Percentiles rank a stretch among this genome's conserved stretches.
Conservation (phyloP, 2,888 invertebrate species). For the Acrobeloides nanus region DNA sequence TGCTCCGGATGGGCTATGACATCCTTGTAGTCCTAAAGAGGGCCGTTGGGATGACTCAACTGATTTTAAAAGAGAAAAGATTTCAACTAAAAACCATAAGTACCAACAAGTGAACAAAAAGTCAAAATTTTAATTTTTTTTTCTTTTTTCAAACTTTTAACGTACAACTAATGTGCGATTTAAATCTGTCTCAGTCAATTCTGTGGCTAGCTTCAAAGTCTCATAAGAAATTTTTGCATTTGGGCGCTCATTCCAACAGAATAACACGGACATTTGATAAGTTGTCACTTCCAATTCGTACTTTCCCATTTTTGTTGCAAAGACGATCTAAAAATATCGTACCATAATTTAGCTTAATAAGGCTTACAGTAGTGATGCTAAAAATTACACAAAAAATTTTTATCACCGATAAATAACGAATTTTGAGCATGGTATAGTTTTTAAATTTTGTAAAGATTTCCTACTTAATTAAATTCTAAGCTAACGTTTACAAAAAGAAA, state of each 20-base stretch:
- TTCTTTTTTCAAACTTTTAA: neutral
- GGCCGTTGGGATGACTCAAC: no score
- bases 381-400: constrained; percentile 3
- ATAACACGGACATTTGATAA: constrained; percentile 97
- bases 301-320: constrained; percentile 79
- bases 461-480: neutral
- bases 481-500: no score
- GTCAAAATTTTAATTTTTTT: neutral
- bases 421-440: no score
- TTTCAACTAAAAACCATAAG: neutral
- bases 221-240: constrained; percentile 80
- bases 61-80: no score
- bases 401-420: no score
- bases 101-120: neutral
- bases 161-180: constrained; percentile 77
- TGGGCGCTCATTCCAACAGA: constrained; percentile 95
- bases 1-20: no score
- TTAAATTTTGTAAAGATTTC: no score
- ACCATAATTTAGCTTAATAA: no score
- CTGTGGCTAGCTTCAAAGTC: constrained; percentile 87
- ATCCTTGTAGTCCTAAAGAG: no score
- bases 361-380: no score
- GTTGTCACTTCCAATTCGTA: constrained; percentile 98
- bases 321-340: constrained; percentile 76
- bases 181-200: constrained; percentile 88